phyloP scores from a whole-genome alignment of 1,140 invertebrate species.

The Nomia melanderi region DNA sequence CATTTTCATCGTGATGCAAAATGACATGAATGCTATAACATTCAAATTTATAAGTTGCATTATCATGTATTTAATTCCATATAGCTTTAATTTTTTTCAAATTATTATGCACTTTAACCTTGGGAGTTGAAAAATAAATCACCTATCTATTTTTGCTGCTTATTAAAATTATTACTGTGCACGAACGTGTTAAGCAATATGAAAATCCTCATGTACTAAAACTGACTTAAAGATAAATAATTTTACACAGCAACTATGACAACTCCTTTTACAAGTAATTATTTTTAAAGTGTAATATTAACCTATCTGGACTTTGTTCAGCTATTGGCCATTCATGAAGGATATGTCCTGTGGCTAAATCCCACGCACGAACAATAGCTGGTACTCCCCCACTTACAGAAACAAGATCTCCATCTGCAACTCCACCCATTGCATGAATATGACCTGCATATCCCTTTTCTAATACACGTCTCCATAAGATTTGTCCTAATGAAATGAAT shows the following conservation, averaged over 20 bases:
- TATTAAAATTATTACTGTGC: too few species aligned
- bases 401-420: conserved; percentile 85
- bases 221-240: conserved; percentile 26
- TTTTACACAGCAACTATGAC: conserved; percentile 6
- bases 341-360: conserved; percentile 85
- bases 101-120: too few species aligned
- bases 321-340: conserved; percentile 81
- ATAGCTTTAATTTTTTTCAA: too few species aligned
- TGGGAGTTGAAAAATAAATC: too few species aligned
- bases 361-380: conserved; percentile 89
- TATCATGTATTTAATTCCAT: too few species aligned
- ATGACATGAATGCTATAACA: too few species aligned
- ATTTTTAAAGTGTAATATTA: conserved; percentile 44
- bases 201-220: too few species aligned
- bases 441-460: conserved; percentile 82
- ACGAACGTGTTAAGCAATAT: too few species aligned
- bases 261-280: conserved; percentile 3
- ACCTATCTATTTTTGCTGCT: too few species aligned
- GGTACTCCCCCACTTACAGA: conserved; percentile 88
- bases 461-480: conserved; percentile 91
- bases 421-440: conserved; percentile 81
- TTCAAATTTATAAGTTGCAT: too few species aligned
- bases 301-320: conserved; percentile 77
- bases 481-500: conserved; percentile 82
- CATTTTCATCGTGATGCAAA: too few species aligned